These are phyloP conservation scores for Perizoma flavofasciatum DNA, from an alignment of 2,888 invertebrate species.

Conservation along the genomic window DNA sequence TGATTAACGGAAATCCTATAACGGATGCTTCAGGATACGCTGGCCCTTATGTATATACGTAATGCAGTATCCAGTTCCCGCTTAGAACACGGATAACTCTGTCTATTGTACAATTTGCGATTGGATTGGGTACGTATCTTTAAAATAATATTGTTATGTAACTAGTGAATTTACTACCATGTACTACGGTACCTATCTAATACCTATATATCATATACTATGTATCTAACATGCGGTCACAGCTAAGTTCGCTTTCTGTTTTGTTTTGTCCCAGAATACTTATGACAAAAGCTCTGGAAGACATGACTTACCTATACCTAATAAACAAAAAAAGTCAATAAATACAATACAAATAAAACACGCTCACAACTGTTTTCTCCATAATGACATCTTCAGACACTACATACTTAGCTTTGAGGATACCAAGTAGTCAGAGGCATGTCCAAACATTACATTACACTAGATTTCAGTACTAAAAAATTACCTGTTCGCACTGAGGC, in stretches of 20 bases:
- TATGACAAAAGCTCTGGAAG: background rate
- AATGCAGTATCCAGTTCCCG: slow-evolving; percentile 25
- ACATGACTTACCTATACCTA: too few species aligned
- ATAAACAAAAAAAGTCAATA: too few species aligned
- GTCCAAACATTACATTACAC: too few species aligned
- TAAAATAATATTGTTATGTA: slow-evolving; percentile 27
- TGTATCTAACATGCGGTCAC: background rate
- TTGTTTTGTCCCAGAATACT: too few species aligned
- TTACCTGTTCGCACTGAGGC: too few species aligned
- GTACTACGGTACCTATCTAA: background rate
- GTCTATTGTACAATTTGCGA: slow-evolving; percentile 28
- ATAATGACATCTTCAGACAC: too few species aligned
- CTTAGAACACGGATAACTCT: slow-evolving; percentile 16
- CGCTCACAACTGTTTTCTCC: too few species aligned
- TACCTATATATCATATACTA: background rate
- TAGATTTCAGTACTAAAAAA: too few species aligned
- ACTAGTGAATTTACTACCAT: slow-evolving; percentile 12
- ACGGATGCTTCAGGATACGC: background rate
- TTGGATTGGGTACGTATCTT: slow-evolving; percentile 23
- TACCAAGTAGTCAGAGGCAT: too few species aligned
- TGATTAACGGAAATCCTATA: too few species aligned
- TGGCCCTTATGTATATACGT: slow-evolving; percentile 16
- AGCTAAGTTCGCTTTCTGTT: slow-evolving; percentile 12
- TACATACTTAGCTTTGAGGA: too few species aligned
- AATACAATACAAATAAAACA: too few species aligned